A percentile compares a stretch with the other conserved stretches of the same genome.
These are phyloP conservation scores for Oscheius sp. DNA, from an alignment of 2,888 invertebrate genomes.

Conservation along the genomic window DNA sequence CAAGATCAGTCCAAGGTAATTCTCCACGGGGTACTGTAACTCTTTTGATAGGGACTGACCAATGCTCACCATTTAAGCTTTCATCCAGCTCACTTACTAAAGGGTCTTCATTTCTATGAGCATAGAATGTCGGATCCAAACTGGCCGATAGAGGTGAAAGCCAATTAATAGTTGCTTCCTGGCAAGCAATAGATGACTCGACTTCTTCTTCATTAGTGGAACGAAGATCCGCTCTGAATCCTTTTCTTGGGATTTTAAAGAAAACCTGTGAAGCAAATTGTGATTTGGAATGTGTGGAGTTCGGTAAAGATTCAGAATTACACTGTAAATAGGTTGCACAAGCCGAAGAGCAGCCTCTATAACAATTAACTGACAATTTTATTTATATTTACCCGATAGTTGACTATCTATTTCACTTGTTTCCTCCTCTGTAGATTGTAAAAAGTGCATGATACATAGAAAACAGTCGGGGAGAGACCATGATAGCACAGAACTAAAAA, in stretches of 20 bases:
- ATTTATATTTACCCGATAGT: slow-evolving; percentile 16
- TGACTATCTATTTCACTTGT: slow-evolving; percentile 25
- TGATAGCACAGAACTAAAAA: slow-evolving; percentile 47
- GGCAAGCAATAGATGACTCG: slow-evolving; percentile 17
- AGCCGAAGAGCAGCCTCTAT: slow-evolving; percentile 48
- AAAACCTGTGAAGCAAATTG: slow-evolving; percentile 46
- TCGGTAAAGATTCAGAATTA: slow-evolving; percentile 50
- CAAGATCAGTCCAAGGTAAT: slow-evolving; percentile 46
- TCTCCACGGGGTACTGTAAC: slow-evolving; percentile 42
- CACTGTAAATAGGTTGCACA: slow-evolving; percentile 45
- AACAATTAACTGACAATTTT: neutral
- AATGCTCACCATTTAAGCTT: slow-evolving; percentile 17
- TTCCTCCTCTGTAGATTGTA: slow-evolving; percentile 49
- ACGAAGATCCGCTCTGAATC: slow-evolving; percentile 39
- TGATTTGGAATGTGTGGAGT: slow-evolving; percentile 55
- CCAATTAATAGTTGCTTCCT: slow-evolving; percentile 1
- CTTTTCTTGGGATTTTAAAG: neutral
- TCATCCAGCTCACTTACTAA: slow-evolving; percentile 16
- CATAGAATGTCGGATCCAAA: slow-evolving; percentile 32
- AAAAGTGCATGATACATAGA: slow-evolving; percentile 58
- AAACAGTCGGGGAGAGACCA: slow-evolving; percentile 58
- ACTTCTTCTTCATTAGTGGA: slow-evolving; percentile 31
- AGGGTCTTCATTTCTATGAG: slow-evolving; percentile 15
- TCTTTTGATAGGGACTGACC: neutral
- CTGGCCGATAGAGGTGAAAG: slow-evolving; percentile 37